Percentiles rank a stretch among this genome's conserved stretches.
Evolutionary conservation across 2,113 vertebrate genomes (phyloP).

Genomic region (Anolis sagrei): DNA sequence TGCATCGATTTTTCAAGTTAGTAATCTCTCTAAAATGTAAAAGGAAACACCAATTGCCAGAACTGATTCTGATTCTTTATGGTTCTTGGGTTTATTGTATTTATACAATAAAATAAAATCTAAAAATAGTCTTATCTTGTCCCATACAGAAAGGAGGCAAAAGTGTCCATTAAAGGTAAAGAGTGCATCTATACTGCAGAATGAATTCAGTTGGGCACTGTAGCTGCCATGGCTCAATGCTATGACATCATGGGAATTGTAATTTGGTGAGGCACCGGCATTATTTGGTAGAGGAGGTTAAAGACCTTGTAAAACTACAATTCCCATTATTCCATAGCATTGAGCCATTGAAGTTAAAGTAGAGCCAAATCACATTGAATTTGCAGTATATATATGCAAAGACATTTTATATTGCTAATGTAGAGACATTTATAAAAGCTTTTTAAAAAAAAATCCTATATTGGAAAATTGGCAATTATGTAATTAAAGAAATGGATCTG

Average conservation of each 20-base stretch:
- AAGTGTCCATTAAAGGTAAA: neutral
- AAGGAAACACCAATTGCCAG: slow-evolving; percentile 44
- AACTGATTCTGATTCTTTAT: slow-evolving; percentile 47
- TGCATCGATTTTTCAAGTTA: neutral
- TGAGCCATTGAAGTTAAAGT: no score
- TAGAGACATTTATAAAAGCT: neutral
- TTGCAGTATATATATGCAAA: no score
- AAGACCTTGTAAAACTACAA: no score
- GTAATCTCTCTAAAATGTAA: slow-evolving; percentile 38
- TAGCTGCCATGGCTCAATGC: no score
- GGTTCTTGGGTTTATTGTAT: neutral
- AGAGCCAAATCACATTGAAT: no score
- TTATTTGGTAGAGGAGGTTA: no score
- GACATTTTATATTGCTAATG: neutral
- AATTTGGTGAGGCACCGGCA: no score
- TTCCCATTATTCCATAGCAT: no score
- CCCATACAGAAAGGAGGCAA: slow-evolving; percentile 17
- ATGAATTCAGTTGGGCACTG: no score
- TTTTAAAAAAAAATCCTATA: neutral
- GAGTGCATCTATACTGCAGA: no score
- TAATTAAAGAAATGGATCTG: neutral
- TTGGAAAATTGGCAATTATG: neutral
- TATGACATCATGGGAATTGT: no score
- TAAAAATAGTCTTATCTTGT: slow-evolving; percentile 14
- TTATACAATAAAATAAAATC: slow-evolving; percentile 26